Conservation (phyloP, 1,140 invertebrate genomes). For the Halesus radiatus region DNA sequence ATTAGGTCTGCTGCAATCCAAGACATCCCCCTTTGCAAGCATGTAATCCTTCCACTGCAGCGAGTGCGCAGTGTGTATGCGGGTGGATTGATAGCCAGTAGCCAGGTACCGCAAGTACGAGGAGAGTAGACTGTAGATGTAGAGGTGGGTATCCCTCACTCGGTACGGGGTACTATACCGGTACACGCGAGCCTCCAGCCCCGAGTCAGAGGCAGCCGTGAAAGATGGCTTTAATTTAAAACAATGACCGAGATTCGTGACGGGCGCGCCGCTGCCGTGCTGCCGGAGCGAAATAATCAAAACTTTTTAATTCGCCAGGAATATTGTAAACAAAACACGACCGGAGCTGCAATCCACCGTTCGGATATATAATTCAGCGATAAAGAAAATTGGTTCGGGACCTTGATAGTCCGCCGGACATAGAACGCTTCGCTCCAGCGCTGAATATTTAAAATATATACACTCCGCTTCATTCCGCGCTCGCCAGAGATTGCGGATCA, state of each 20-base stretch:
- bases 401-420: conserved; percentile 37
- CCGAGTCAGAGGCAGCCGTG: not conserved
- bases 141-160: too few relatives aligned
- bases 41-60: not conserved
- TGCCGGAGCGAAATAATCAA: conserved; percentile 23
- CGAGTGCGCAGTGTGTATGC: not conserved
- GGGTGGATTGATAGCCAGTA: too few relatives aligned
- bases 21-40: not conserved
- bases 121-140: too few relatives aligned
- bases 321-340: conserved; percentile 44
- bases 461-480: not conserved
- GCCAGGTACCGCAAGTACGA: not conserved
- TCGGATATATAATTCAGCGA: conserved; percentile 49
- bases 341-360: conserved; percentile 39
- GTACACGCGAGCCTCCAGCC: not conserved
- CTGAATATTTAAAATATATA: conserved; percentile 47
- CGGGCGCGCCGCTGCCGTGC: not conserved
- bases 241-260: conserved; percentile 39
- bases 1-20: conserved; percentile 7
- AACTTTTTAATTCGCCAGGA: conserved; percentile 45
- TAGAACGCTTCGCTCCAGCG: not conserved
- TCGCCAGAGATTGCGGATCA: conserved; percentile 2
- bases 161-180: not conserved
- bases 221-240: conserved; percentile 34
- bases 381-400: conserved; percentile 52